phyloP scores from a whole-genome alignment of 2,797 vertebrate genomes.

The Rhinatrema bivittatum region DNA sequence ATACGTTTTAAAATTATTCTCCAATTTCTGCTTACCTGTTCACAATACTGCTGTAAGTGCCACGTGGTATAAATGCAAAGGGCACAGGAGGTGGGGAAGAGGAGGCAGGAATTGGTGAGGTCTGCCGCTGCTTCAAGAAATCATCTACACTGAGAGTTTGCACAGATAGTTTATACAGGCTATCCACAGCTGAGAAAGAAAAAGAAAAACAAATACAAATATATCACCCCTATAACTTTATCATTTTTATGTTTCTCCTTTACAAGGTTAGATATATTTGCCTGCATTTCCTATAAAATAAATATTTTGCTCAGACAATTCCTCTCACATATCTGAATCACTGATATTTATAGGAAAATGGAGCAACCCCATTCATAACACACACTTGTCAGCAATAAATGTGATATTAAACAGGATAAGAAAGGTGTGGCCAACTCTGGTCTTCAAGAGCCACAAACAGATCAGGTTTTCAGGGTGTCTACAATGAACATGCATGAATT shows the following conservation, averaged over 20 bases:
- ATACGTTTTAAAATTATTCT: too few species aligned
- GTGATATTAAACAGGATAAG: too few species aligned
- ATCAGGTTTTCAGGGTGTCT: too few species aligned
- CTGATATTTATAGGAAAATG: too few species aligned
- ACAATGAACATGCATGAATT: too few species aligned
- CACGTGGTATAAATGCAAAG: constrained; percentile 57
- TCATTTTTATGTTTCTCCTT: not conserved
- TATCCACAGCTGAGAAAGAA: constrained; percentile 71
- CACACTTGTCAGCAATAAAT: too few species aligned
- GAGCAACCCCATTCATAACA: too few species aligned
- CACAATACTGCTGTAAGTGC: constrained; percentile 85
- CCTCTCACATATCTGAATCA: too few species aligned
- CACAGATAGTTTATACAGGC: constrained; percentile 89
- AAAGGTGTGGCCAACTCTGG: too few species aligned
- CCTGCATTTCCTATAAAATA: not conserved
- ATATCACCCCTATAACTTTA: constrained; percentile 7
- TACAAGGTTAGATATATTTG: not conserved
- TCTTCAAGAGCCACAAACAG: too few species aligned
- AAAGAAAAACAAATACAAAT: constrained; percentile 25
- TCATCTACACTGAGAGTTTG: constrained; percentile 91
- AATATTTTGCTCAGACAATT: too few species aligned
- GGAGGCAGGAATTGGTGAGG: constrained; percentile 63
- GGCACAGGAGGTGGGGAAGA: constrained; percentile 75
- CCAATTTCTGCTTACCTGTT: too few species aligned
- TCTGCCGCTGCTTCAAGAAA: constrained; percentile 83